phyloP scores from a whole-genome alignment of 2,888 invertebrate species.

The Taphrorychus bicolor region DNA sequence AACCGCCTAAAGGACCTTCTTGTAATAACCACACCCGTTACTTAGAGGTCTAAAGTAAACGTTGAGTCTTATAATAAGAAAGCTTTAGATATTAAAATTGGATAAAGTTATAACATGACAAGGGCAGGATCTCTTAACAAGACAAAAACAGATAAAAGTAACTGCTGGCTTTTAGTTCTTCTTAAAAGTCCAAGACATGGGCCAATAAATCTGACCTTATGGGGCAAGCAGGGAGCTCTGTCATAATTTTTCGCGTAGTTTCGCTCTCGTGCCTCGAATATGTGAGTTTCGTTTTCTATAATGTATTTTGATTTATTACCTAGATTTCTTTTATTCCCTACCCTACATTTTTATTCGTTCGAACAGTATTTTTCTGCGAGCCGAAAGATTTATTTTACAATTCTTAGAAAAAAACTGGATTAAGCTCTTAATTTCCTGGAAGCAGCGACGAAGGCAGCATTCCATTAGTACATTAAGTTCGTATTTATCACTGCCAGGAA shows the following conservation, averaged over 20 bases:
- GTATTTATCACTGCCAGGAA: slow-evolving; percentile 16
- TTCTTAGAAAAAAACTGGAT: not conserved
- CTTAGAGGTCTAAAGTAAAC: not conserved
- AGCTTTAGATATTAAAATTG: not conserved
- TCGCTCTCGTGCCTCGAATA: slow-evolving; percentile 39
- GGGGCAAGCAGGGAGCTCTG: slow-evolving; percentile 44
- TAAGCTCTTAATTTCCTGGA: not conserved
- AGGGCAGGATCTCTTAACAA: slow-evolving; percentile 4
- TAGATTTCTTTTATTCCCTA: slow-evolving; percentile 24
- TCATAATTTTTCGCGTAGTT: slow-evolving; percentile 50
- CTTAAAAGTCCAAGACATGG: slow-evolving; percentile 12
- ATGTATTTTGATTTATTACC: slow-evolving; percentile 45
- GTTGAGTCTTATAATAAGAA: no score
- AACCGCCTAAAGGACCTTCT: slow-evolving; percentile 43
- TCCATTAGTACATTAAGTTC: slow-evolving; percentile 9
- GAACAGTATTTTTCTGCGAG: no score
- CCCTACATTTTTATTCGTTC: slow-evolving; percentile 20
- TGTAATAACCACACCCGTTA: not conserved
- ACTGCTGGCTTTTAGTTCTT: slow-evolving; percentile 6
- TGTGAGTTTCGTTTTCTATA: slow-evolving; percentile 43
- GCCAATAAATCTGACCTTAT: slow-evolving; percentile 46
- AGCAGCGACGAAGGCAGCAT: not conserved
- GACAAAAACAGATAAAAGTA: slow-evolving; percentile 9
- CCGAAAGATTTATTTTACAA: not conserved
- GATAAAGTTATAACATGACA: not conserved